A percentile compares a stretch with the other conserved stretches of the same genome.
Evolutionary conservation across 2,888 invertebrate species (phyloP).

Genomic region (Machimus atricapillus): DNA sequence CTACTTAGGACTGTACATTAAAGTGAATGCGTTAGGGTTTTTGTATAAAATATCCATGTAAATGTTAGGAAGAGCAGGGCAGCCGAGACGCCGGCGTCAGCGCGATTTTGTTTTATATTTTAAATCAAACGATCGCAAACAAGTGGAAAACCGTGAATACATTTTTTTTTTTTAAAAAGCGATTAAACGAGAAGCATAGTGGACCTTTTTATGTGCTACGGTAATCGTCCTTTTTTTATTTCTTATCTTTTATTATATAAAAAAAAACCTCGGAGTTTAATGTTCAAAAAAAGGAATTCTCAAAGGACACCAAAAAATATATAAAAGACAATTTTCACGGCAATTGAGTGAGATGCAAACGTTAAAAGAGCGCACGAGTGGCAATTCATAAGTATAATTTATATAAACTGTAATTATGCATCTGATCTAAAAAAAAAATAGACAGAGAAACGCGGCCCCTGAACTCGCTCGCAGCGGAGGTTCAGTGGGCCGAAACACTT

Average conservation of each 20-base stretch:
- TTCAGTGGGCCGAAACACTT: not conserved
- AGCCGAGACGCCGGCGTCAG: not conserved
- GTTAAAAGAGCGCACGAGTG: conserved; percentile 30
- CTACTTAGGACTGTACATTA: conserved; percentile 28
- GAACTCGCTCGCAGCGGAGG: not conserved
- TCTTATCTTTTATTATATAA: not conserved
- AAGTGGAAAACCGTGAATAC: not conserved
- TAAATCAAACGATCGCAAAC: not conserved
- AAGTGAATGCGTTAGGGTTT: conserved; percentile 30
- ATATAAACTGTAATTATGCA: conserved; percentile 30
- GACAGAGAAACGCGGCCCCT: not conserved
- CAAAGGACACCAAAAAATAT: conserved; percentile 13
- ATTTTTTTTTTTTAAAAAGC: not conserved
- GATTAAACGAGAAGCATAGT: not conserved
- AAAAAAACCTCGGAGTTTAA: not conserved
- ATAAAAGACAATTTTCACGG: conserved; percentile 14
- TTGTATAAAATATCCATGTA: conserved; percentile 28
- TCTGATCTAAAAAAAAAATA: not conserved
- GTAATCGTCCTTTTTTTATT: not conserved
- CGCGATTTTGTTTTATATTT: not conserved
- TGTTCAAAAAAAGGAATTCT: conserved; percentile 1
- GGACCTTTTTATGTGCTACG: not conserved
- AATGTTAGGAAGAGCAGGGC: not conserved
- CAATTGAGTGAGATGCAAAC: conserved; percentile 36
- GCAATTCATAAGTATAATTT: conserved; percentile 23